phyloP scores from a whole-genome alignment of 2,888 invertebrate species.

The Cantharis nigra region DNA sequence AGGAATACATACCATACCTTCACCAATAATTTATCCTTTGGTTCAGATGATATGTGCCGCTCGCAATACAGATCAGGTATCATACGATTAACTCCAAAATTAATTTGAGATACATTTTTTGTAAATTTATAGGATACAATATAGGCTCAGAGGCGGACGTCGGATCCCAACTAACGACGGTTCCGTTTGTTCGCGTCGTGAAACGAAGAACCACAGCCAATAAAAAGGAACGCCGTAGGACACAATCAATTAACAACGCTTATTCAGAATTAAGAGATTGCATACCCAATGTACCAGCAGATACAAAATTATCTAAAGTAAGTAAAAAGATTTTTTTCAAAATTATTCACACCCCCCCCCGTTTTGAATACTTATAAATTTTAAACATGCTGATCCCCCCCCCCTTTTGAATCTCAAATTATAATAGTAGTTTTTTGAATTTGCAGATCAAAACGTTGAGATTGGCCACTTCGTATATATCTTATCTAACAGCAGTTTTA shows the following conservation, averaged over 20 bases:
- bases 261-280: slow-evolving; percentile 91
- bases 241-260: slow-evolving; percentile 93
- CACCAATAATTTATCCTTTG: slow-evolving; percentile 34
- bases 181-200: slow-evolving; percentile 63
- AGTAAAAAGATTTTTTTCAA: slow-evolving; percentile 35
- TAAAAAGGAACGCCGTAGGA: slow-evolving; percentile 90
- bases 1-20: slow-evolving; percentile 44
- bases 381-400: no score
- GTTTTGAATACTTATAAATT: no score
- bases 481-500: slow-evolving; percentile 87
- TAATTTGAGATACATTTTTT: not conserved
- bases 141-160: slow-evolving; percentile 35
- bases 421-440: not conserved
- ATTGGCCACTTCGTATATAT: slow-evolving; percentile 90
- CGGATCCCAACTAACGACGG: slow-evolving; percentile 43
- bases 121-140: slow-evolving; percentile 9
- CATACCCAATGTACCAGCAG: slow-evolving; percentile 95
- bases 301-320: slow-evolving; percentile 94
- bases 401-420: no score
- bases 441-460: slow-evolving; percentile 91
- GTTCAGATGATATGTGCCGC: slow-evolving; percentile 32
- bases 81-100: not conserved
- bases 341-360: no score
- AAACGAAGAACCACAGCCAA: slow-evolving; percentile 89
- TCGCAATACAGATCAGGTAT: slow-evolving; percentile 37